Conservation (phyloP, 2,888 invertebrate genomes). For the Caenorhabditis doughertyi region DNA sequence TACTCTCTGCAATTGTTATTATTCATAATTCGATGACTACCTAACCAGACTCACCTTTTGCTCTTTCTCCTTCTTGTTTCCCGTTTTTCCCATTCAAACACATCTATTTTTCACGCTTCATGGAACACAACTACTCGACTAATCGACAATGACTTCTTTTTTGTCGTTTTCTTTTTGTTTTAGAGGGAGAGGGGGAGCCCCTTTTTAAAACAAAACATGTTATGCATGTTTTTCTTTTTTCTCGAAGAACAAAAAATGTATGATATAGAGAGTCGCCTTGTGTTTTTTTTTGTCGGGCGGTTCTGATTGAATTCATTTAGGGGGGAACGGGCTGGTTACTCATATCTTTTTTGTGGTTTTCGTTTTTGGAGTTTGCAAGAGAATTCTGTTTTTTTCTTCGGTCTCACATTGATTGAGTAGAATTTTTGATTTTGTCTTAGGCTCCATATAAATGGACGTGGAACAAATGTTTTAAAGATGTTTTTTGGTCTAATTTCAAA, state of each 20-base stretch:
- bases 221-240: conserved; percentile 4
- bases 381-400: no score
- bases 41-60: not conserved
- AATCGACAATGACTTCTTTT: conserved; percentile 28
- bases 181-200: not conserved
- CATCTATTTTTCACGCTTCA: conserved; percentile 23
- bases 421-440: no score
- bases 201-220: not conserved
- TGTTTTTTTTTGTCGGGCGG: not conserved
- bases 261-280: no score
- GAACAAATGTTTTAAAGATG: no score
- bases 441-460: no score
- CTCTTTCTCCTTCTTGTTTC: not conserved
- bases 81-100: not conserved
- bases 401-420: no score
- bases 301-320: conserved; percentile 2
- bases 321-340: not conserved
- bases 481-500: no score
- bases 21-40: conserved; percentile 27
- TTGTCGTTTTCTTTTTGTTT: conserved; percentile 2
- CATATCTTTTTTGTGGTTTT: not conserved
- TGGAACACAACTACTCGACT: not conserved
- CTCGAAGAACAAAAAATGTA: conserved; percentile 3
- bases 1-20: not conserved
- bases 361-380: no score